Base-by-base conservation (phyloP, 2,113 vertebrate genomes). In the Paradisaea rubra region DNA sequence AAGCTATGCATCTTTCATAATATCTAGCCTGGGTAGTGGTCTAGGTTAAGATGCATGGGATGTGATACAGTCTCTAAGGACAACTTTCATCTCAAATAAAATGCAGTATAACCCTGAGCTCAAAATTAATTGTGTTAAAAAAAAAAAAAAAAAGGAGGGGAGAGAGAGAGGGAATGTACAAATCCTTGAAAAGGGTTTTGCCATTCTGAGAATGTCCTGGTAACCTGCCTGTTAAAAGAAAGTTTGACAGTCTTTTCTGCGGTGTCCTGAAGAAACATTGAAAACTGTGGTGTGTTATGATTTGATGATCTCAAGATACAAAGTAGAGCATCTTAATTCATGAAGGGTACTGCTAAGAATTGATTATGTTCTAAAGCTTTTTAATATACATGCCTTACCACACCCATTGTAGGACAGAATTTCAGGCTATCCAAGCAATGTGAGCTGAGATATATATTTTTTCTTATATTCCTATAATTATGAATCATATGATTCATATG, bases 1-100 rank as follows among this genome's bases (percentile, higher is more conserved):
- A 72, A 53, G 64, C 63, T 88, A 39, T 94, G 88, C 81, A 93
- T 95, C 57, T 93, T 91, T 91, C 57, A 74, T 91, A 77, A 19
- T 64, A 85, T 41, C 66, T 64, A 50, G 70, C 73, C n/a, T 65
- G 53, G 37, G 27, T 50, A 57, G 78, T 45, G 28, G 49, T 92
- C 20, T 92, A 53, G 78, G 70, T 85, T 94, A 68, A 87, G 73
- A 81, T 89, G 65, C 53, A 20, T 69, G 50, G 65, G n/a, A 50
- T 87, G 13, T 3, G 14, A 50, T 82, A 60, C 42, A n/a, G 57
- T 85, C 86, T 92, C 86, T 27, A 71, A 81, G 84, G 94, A 60
- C 54, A 91, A 41, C 61, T 95, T 92, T 56, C 8, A 54, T 84
- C 81, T 85, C 71, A 73, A 93, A 72, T 86, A 72, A 84, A 92